A percentile compares a stretch with the other conserved stretches of the same genome.
Evolutionary conservation across 2,113 vertebrate species (phyloP).

Genomic region (Leptodactylus fuscus): DNA sequence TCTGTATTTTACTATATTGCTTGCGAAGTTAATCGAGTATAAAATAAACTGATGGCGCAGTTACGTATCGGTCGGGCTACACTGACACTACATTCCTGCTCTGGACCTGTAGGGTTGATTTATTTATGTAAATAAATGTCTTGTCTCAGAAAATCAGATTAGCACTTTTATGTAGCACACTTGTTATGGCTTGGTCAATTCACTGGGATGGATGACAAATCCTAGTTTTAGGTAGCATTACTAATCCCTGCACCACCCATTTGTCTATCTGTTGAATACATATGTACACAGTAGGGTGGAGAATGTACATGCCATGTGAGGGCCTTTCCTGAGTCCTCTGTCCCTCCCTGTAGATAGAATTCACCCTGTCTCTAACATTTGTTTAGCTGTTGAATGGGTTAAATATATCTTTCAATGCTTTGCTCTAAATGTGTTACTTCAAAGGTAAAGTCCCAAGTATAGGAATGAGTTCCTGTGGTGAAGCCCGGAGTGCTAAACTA

Average conservation of each 20-base stretch:
- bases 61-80: too few species aligned
- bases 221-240: neutral
- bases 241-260: slow-evolving; percentile 11
- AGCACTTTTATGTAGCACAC: neutral
- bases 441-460: neutral
- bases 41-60: too few species aligned
- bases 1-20: too few species aligned
- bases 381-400: neutral
- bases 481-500: slow-evolving; percentile 27
- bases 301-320: neutral
- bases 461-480: slow-evolving; percentile 1
- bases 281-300: slow-evolving; percentile 38
- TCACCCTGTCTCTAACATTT: neutral
- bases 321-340: neutral
- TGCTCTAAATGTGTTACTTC: neutral
- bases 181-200: neutral
- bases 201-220: neutral
- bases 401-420: slow-evolving; percentile 15
- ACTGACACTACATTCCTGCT: too few species aligned
- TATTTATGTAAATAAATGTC: too few species aligned
- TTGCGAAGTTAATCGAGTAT: too few species aligned
- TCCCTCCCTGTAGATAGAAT: neutral
- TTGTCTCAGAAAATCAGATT: neutral
- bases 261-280: neutral
- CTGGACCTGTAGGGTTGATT: too few species aligned